Conservation (phyloP, 2,888 invertebrate genomes). For the Apantesis nais region DNA sequence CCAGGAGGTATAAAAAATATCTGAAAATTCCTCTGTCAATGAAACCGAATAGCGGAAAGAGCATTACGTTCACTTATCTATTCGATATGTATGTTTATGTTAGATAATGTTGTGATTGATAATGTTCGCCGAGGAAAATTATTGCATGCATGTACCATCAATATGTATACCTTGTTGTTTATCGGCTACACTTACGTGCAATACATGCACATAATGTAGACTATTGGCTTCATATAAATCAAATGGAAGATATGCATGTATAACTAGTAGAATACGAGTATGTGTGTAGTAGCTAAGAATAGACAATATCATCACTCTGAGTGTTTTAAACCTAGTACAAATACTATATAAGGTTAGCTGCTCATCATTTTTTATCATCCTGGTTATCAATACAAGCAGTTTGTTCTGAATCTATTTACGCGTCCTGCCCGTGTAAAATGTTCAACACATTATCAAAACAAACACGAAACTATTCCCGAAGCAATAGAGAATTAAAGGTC, state of each 20-base stretch:
- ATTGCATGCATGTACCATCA: background rate
- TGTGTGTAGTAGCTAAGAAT: conserved; percentile 6
- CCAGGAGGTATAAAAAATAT: conserved; percentile 6
- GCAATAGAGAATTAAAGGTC: too few species aligned
- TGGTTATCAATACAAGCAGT: background rate
- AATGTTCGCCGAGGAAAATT: conserved; percentile 20
- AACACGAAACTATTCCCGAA: background rate
- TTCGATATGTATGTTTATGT: conserved; percentile 29
- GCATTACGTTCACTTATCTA: conserved; percentile 18
- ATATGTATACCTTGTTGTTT: background rate
- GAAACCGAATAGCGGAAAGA: conserved; percentile 17
- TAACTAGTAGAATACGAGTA: background rate
- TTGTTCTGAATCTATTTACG: background rate
- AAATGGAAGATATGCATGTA: background rate
- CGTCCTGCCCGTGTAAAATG: background rate
- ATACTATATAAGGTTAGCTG: background rate
- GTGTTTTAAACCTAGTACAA: background rate
- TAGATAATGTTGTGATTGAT: conserved; percentile 37
- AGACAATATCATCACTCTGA: background rate
- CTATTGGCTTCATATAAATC: conserved; percentile 10
- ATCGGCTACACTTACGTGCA: background rate
- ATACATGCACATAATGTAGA: background rate
- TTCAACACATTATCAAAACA: background rate
- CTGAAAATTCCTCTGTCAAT: conserved; percentile 18
- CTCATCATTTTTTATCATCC: background rate